These are phyloP conservation scores for Cerastis rubricosa DNA, from an alignment of 2,888 invertebrate species.

Conservation along the genomic window DNA sequence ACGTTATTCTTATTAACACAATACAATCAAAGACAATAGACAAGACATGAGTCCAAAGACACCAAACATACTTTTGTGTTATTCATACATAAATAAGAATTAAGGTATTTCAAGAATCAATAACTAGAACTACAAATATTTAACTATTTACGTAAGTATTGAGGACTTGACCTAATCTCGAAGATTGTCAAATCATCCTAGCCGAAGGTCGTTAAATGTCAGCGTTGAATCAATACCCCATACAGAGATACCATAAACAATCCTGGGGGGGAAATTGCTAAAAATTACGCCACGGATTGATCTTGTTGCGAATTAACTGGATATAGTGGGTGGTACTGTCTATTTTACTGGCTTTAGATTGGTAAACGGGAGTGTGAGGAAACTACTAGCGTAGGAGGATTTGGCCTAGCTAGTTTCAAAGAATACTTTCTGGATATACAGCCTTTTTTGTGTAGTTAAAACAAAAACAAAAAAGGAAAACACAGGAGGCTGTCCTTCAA, in stretches of 20 bases:
- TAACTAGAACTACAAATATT: constrained; percentile 37
- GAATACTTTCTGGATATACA: neutral
- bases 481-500: constrained; percentile 5
- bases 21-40: constrained; percentile 3
- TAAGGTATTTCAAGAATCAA: constrained; percentile 17
- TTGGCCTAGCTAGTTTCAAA: neutral
- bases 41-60: constrained; percentile 5
- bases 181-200: constrained; percentile 13
- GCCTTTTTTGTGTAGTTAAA: neutral
- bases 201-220: constrained; percentile 26
- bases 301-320: neutral
- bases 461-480: neutral
- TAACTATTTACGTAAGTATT: constrained; percentile 21
- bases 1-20: neutral
- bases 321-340: too few relatives aligned
- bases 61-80: constrained; percentile 12
- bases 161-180: constrained; percentile 37
- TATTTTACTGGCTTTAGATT: neutral
- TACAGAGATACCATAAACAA: constrained; percentile 53
- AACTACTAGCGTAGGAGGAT: neutral
- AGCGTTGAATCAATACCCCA: constrained; percentile 43
- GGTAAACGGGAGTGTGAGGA: neutral
- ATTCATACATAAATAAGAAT: neutral
- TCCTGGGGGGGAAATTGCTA: constrained; percentile 28
- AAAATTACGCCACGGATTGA: constrained; percentile 35